Evolutionary conservation across 2,888 invertebrate species (phyloP), one percentile per base, ranked within the genome.

Genomic region (Philonicus albiceps): DNA sequence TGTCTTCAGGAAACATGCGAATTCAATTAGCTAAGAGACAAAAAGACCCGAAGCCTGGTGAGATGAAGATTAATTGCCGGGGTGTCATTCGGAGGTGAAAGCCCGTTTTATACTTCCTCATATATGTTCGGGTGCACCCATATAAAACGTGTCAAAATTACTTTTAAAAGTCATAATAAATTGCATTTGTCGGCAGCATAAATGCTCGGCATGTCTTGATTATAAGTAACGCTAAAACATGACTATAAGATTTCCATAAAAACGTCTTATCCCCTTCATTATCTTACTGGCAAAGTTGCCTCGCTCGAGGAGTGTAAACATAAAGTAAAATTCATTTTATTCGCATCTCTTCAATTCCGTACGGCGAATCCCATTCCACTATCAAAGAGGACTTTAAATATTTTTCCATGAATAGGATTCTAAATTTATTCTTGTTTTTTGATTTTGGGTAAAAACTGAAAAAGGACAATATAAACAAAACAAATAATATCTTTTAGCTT

Each of bases 1-100:
- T 84, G 84, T 72, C 84, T 84, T 84, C 73, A 43, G 73, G 84
- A 84, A 73, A 84, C 84, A 84, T 84, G 84, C 73, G 73, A 84
- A 84, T 84, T 84, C 84, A 84, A 84, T 84, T 84, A 84, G 84
- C 37, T 73, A 72, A 73, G 43, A 84, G 84, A 84, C 83, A 83
- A 84, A 84, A 84, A 84, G 84, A 73, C 84, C 84, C 40, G 84
- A 84, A 84, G 43, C 40, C 31, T 37, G 19, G 73, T 43, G 73
- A 73, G 84, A 84, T 84, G 73, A 84, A 84, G 84, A 84, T 84
- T 84, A 84, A 84, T 84, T 84, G 84, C 40, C 84, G 55, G 34
- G n/a, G 40, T 73, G 43, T 73, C n/a, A 84, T 43, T 73, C 16
- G 73, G 72, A 84, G 84, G 84, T 84, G 84, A 84, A 84, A 73